Base-by-base conservation (phyloP, 2,113 vertebrate genomes). In the Falco punctatus region DNA sequence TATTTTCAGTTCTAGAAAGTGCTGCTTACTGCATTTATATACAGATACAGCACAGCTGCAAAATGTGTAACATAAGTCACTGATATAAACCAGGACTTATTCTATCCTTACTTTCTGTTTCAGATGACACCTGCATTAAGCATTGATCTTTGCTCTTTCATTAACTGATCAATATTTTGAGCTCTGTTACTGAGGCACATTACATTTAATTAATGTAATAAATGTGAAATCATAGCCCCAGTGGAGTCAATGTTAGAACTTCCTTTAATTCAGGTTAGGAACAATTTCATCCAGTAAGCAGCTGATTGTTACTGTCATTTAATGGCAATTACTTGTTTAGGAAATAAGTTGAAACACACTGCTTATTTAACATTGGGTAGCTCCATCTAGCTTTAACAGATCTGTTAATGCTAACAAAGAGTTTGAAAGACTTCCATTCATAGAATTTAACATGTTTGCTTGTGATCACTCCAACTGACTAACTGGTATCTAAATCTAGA, bases 131-230 rank as follows among this genome's bases (percentile, higher is more conserved):
- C 20, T 69, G 24, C 46, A 81, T 67, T 79, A 87, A 75, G 4
- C 44, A 80, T 46, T 46, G 57, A 72, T 65, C 46, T 75, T 85
- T 85, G 17, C 8, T 73, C 70, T 82, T 94, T 82, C 3, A 4
- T 69, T 73, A 85, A 58, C 7, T 58, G 38, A 71, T 88, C 70
- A 65, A 57, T 87, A 92, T 90, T 88, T 90, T 91, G 55, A 73
- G 38, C 38, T 70, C 23, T 90, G 19, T 80, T 89, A 73, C 42
- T 48, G 24, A 90, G 40, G 11, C 4, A 48, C 15, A 27, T 49
- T 90, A 38, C n/a, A 80, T 93, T 81, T 79, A 85, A 92, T 74
- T 92, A 81, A 85, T 55, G 27, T 74, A 89, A 92, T 58, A 92
- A 87, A 89, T 17, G 77, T 65, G n/a, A 94, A 89, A 88, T 86